phyloP scores from a whole-genome alignment of 2,797 vertebrate genomes.

The Manis javanica region DNA sequence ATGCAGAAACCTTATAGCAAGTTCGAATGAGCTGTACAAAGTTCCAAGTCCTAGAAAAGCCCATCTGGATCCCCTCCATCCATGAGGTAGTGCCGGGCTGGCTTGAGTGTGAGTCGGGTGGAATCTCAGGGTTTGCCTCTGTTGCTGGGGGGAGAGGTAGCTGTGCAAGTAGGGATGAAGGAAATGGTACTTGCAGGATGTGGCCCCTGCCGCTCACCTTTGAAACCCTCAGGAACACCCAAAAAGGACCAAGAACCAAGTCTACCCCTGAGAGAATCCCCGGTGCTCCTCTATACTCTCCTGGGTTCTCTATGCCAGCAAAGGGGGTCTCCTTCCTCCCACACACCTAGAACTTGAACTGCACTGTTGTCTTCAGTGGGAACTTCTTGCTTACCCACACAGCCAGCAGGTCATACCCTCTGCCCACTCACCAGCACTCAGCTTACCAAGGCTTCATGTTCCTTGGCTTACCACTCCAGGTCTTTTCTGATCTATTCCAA shows the following conservation, averaged over 20 bases:
- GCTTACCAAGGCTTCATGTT: not conserved
- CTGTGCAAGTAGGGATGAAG: not conserved
- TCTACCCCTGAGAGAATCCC: not conserved
- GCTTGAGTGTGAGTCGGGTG: not conserved
- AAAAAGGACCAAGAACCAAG: not conserved
- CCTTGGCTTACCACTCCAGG: not conserved
- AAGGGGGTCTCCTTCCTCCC: not conserved
- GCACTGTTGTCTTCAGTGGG: not conserved
- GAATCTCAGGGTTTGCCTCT: not conserved
- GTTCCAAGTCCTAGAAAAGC: not conserved
- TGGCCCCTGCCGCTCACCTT: not conserved
- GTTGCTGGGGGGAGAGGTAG: not conserved
- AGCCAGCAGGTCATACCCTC: not conserved
- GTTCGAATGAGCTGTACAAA: not conserved
- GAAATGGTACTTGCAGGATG: not conserved
- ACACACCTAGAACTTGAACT: not conserved
- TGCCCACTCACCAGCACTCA: not conserved
- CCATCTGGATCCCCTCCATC: not conserved
- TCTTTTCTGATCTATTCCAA: not conserved
- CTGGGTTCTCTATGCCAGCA: not conserved
- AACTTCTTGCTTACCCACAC: not conserved
- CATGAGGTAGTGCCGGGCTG: not conserved
- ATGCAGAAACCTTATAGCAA: not conserved
- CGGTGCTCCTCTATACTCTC: accelerated
- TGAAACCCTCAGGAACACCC: not conserved